A percentile compares a stretch with the other conserved stretches of the same genome.
Conservation (phyloP, 2,888 invertebrate genomes). For the Neoscelio sp. region DNA sequence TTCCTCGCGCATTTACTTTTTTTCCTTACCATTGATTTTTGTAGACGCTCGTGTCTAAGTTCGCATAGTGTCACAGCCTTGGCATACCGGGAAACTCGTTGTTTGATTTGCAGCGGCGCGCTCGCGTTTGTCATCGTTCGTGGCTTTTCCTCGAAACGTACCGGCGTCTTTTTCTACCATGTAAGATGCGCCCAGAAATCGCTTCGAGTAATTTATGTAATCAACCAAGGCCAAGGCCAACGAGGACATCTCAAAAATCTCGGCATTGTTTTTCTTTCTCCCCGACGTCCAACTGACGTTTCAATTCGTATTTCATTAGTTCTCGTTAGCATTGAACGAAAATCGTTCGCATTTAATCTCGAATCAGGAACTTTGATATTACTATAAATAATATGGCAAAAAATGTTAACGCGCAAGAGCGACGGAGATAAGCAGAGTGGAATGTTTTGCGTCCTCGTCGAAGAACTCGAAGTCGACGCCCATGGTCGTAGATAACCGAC, state of each 20-base stretch:
- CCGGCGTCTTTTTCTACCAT: slow-evolving; percentile 17
- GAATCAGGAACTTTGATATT: too few relatives aligned
- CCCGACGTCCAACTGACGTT: not conserved
- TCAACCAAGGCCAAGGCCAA: slow-evolving; percentile 48
- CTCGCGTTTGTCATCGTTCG: slow-evolving; percentile 49
- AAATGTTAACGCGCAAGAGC: slow-evolving; percentile 3
- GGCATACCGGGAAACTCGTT: slow-evolving; percentile 62
- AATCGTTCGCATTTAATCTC: too few relatives aligned
- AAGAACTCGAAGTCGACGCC: slow-evolving; percentile 27
- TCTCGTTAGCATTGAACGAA: not conserved
- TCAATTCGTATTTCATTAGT: too few relatives aligned
- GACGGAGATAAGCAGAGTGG: slow-evolving; percentile 10
- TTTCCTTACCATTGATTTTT: too few relatives aligned
- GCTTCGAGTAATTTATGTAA: slow-evolving; percentile 31
- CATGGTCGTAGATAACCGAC: slow-evolving; percentile 25
- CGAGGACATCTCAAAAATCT: not conserved
- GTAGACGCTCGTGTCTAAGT: slow-evolving; percentile 28
- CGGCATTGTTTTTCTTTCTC: too few relatives aligned
- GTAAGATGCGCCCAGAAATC: slow-evolving; percentile 22
- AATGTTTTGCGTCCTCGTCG: slow-evolving; percentile 29
- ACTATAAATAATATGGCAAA: slow-evolving; percentile 21
- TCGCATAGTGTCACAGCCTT: slow-evolving; percentile 59
- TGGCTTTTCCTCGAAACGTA: slow-evolving; percentile 47
- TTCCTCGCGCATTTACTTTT: too few relatives aligned
- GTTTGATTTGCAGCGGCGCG: slow-evolving; percentile 53